Evolutionary conservation across 2,797 vertebrate genomes (phyloP), one percentile per base, ranked within the genome.

Genomic region (Prunella strophiata): DNA sequence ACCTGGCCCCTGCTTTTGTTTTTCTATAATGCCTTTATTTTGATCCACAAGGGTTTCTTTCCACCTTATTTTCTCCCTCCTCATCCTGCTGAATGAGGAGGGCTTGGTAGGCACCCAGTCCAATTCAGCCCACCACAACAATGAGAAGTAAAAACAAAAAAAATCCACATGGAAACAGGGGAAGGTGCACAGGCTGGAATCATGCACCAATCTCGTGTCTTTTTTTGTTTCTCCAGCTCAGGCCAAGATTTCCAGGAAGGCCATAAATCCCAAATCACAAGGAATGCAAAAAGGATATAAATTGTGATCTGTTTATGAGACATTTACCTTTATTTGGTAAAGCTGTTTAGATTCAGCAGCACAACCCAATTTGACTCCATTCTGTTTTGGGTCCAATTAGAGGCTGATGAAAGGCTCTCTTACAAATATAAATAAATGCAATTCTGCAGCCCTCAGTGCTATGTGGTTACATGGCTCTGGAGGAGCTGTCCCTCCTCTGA

Each of bases 341-440:
- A 70, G 79, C 93, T 95, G 70, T 90, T 96, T 91, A 97, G 85
- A 68, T 79, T 94, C 95, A 81, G 85, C 57, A 88, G 76, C 88
- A 89, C 76, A 81, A 93, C 57, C 70, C 30, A 54, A 61, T 91
- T 70, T 96, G 84, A 97, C 96, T 92, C 66, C 55, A 34, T 94
- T 96, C 77, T 95, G 22, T 66, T 97, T 96, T 93, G 89, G 67
- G 70, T 70, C 87, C 93, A 95, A 91, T 96, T 97, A 97, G 94
- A 97, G 66, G 94, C 91, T 97, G 95, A 94, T 95, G 83, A 97
- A 97, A 97, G 65, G 34, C 61, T 89, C 70, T 74, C 90, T 91
- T 92, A 79, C 76, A 67, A n/a, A 45, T 54, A 96, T 97, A 96
- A 93, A 97, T 93, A 94, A 93, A 57, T 88, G 72, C 75, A 87